Conservation (phyloP, 2,888 invertebrate species). For the Drosophila diplacantha region DNA sequence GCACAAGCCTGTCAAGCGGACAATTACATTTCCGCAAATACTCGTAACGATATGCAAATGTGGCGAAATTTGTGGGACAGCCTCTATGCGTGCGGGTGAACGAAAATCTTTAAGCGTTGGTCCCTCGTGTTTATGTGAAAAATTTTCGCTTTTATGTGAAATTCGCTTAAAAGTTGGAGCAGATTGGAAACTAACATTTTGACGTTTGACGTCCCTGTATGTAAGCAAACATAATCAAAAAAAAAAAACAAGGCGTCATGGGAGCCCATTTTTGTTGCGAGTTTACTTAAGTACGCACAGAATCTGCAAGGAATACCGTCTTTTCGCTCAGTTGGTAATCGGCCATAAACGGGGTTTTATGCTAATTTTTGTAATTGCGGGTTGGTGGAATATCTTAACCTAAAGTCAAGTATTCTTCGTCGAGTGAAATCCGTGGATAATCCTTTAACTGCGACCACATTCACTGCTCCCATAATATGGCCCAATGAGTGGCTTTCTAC, state of each 20-base stretch:
- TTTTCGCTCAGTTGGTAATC: conserved; percentile 2
- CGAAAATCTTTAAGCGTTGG: conserved; percentile 38
- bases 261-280: conserved; percentile 13
- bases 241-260: conserved; percentile 5
- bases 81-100: conserved; percentile 16
- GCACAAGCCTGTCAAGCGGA: conserved; percentile 35
- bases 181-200: conserved; percentile 55
- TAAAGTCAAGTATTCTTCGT: not conserved
- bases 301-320: not conserved
- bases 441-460: not conserved
- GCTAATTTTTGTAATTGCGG: conserved; percentile 46
- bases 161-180: conserved; percentile 53
- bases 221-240: conserved; percentile 12
- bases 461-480: not conserved
- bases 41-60: conserved; percentile 38
- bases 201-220: conserved; percentile 30
- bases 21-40: conserved; percentile 56
- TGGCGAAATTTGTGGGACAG: conserved; percentile 21
- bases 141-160: conserved; percentile 56
- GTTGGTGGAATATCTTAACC: conserved; percentile 1
- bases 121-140: conserved; percentile 57
- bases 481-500: not conserved
- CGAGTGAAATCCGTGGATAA: not conserved
- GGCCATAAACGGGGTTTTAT: conserved; percentile 40
- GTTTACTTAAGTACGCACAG: conserved; percentile 19